phyloP scores from a whole-genome alignment of 2,888 invertebrate genomes.

The Hydrotaea diabolus region DNA sequence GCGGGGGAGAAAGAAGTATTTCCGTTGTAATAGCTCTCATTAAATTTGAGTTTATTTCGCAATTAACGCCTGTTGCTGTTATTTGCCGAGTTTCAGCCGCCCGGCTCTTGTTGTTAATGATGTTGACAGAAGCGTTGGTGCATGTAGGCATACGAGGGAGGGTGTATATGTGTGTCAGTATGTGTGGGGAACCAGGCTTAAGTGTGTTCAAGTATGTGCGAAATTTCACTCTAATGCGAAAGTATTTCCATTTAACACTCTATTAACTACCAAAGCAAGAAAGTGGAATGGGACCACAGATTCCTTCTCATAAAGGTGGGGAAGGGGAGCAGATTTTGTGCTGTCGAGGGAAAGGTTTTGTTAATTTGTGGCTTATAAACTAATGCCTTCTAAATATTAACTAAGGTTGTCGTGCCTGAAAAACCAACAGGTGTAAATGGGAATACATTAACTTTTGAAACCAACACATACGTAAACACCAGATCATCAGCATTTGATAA shows the following conservation, averaged over 20 bases:
- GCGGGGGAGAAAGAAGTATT: conserved; percentile 5
- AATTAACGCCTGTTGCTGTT: conserved; percentile 80
- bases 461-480: conserved; percentile 70
- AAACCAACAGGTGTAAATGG: conserved; percentile 79
- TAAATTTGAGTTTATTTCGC: conserved; percentile 80
- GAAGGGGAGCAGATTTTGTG: conserved; percentile 31
- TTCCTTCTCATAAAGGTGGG: neutral
- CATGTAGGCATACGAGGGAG: neutral
- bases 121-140: conserved; percentile 71
- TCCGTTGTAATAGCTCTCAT: conserved; percentile 67
- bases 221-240: conserved; percentile 69
- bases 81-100: conserved; percentile 55
- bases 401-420: conserved; percentile 46
- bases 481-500: conserved; percentile 11
- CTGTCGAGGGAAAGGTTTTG: conserved; percentile 62
- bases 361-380: conserved; percentile 76
- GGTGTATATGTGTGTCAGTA: neutral
- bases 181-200: conserved; percentile 38
- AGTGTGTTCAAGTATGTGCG: conserved; percentile 70
- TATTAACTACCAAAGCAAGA: conserved; percentile 62
- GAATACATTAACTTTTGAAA: conserved; percentile 79
- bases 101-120: conserved; percentile 73
- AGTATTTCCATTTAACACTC: conserved; percentile 71
- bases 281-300: neutral
- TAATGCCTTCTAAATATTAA: conserved; percentile 66